phyloP scores from a whole-genome alignment of 2,797 vertebrate species.

The Nannoperca obscura region DNA sequence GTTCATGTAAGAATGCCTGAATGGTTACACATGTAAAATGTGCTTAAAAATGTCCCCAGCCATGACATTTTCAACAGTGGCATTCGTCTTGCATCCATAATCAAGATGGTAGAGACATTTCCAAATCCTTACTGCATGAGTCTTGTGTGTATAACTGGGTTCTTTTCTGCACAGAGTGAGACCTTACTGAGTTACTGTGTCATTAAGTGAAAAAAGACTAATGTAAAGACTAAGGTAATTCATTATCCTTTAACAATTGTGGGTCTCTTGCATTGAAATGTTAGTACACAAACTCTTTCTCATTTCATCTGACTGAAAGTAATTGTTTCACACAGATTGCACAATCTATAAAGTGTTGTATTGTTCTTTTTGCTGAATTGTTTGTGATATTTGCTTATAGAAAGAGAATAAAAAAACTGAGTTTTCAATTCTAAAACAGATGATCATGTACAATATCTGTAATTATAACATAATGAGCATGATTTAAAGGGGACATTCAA shows the following conservation, averaged over 20 bases:
- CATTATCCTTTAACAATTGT: too few species aligned
- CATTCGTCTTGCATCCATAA: conserved; percentile 7
- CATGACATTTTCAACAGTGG: conserved; percentile 1
- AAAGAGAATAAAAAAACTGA: not conserved
- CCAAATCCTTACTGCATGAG: not conserved
- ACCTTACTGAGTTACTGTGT: not conserved
- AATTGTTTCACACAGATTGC: not conserved
- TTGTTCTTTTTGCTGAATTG: not conserved
- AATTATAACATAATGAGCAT: not conserved
- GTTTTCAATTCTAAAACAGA: not conserved
- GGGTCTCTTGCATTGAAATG: not conserved
- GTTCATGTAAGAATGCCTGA: not conserved
- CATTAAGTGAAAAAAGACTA: not conserved
- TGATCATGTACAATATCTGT: not conserved
- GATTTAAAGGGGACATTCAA: not conserved
- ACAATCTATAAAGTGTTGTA: not conserved
- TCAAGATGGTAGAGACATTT: not conserved
- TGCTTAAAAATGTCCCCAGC: conserved; percentile 19
- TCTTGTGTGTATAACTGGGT: not conserved
- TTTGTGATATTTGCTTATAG: not conserved
- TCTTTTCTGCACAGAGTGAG: not conserved
- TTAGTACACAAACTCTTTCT: not conserved
- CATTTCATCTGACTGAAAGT: not conserved
- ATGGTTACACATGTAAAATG: conserved; percentile 14
- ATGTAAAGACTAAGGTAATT: not conserved